These are phyloP conservation scores for Clanis bilineata DNA, from an alignment of 2,888 invertebrate species.

Conservation along the genomic window DNA sequence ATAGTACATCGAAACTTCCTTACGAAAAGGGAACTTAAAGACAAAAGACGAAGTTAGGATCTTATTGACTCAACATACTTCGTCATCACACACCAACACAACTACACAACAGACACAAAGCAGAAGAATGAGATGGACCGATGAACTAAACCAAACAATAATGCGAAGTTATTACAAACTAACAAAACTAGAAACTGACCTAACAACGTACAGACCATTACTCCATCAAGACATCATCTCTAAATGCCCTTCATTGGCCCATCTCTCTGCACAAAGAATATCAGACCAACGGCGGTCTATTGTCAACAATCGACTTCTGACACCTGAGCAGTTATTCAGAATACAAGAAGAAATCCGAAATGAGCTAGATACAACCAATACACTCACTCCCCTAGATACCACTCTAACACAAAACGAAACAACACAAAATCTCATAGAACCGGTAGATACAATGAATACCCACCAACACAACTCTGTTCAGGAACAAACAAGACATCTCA, in stretches of 20 bases:
- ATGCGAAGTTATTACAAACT: background rate
- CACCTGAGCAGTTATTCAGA: background rate
- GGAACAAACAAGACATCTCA: background rate
- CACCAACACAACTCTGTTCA: background rate
- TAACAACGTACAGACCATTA: background rate
- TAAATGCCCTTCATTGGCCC: constrained; percentile 2
- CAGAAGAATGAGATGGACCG: background rate
- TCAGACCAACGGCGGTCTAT: too few relatives aligned
- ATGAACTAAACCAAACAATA: background rate
- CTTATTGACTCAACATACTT: background rate
- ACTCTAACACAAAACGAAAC: background rate
- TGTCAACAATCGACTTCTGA: background rate
- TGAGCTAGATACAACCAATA: background rate
- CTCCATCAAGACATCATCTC: background rate
- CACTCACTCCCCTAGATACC: background rate
- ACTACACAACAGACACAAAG: background rate
- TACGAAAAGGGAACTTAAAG: background rate
- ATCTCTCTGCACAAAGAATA: too few relatives aligned
- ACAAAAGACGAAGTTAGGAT: background rate
- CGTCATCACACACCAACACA: background rate
- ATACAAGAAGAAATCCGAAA: background rate
- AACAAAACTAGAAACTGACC: constrained; percentile 1
- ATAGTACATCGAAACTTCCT: background rate
- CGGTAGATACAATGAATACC: background rate
- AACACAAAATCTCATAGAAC: background rate